Conservation (phyloP, 2,797 vertebrate species). For the Intellagama lesueurii region DNA sequence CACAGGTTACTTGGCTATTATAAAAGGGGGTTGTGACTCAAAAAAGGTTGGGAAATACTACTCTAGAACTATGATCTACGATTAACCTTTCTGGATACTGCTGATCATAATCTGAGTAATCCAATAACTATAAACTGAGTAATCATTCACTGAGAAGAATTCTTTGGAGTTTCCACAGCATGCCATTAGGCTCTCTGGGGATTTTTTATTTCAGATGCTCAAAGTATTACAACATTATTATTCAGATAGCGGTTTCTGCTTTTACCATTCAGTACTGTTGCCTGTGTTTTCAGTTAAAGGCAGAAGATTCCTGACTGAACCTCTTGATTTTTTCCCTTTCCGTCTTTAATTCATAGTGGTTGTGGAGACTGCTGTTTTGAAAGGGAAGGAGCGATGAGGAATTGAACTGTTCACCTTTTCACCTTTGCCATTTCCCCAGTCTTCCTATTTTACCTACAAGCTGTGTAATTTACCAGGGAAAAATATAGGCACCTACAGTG, state of each 20-base stretch:
- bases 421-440: background rate
- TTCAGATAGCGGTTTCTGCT: background rate
- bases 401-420: background rate
- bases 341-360: background rate
- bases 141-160: constrained; percentile 14
- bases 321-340: background rate
- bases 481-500: no score
- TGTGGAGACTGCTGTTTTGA: background rate
- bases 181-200: background rate
- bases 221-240: constrained; percentile 1
- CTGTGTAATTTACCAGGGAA: no score
- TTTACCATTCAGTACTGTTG: background rate
- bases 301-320: background rate
- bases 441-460: background rate
- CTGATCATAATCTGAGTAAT: constrained; percentile 16
- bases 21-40: no score
- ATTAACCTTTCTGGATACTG: background rate
- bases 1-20: no score
- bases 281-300: background rate
- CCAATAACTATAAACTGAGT: constrained; percentile 6
- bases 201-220: background rate
- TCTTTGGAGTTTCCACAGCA: constrained; percentile 33
- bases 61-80: background rate
- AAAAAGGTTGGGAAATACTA: no score
- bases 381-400: background rate